Percentiles rank a stretch among this genome's conserved stretches.
These are phyloP conservation scores for Apodemus sylvaticus DNA, from an alignment of 2,113 vertebrate species.

Conservation along the genomic window DNA sequence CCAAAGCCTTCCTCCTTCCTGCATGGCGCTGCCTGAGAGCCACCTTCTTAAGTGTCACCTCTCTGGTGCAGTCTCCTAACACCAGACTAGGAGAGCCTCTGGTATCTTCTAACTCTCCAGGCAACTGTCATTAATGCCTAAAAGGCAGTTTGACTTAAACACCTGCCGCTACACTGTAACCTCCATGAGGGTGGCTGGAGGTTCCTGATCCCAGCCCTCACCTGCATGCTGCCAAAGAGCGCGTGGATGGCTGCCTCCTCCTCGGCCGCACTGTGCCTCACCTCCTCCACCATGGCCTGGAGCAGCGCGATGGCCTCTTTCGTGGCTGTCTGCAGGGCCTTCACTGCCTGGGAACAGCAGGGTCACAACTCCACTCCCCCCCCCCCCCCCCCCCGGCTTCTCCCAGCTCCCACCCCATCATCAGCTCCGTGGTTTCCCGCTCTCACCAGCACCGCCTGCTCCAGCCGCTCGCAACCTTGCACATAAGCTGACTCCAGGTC, in stretches of 20 bases:
- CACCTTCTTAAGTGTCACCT: background rate
- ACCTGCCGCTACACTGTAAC: background rate
- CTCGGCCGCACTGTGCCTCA: constrained; percentile 91
- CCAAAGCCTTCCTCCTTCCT: background rate
- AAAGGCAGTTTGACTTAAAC: background rate
- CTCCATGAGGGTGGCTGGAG: background rate
- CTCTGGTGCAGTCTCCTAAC: background rate
- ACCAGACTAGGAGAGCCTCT: background rate
- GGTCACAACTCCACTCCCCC: background rate
- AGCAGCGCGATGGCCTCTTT: constrained; percentile 93
- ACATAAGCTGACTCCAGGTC: constrained; percentile 95
- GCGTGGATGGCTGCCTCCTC: constrained; percentile 93
- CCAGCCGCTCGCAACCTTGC: constrained; percentile 95
- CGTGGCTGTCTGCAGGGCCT: constrained; percentile 94
- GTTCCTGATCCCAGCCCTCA: constrained; percentile 36
- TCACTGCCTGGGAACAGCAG: constrained; percentile 88
- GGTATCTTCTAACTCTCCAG: background rate
- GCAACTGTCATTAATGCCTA: background rate
- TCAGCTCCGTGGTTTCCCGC: too few species aligned
- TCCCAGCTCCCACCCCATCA: background rate
- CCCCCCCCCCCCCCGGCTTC: too few species aligned
- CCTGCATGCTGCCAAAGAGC: constrained; percentile 94
- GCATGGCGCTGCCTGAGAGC: background rate
- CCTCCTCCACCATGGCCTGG: constrained; percentile 95
- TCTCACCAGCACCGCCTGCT: constrained; percentile 94